A percentile compares a stretch with the other conserved stretches of the same genome.
Conservation (phyloP, 2,888 invertebrate genomes). For the Epirrhoe alternata region DNA sequence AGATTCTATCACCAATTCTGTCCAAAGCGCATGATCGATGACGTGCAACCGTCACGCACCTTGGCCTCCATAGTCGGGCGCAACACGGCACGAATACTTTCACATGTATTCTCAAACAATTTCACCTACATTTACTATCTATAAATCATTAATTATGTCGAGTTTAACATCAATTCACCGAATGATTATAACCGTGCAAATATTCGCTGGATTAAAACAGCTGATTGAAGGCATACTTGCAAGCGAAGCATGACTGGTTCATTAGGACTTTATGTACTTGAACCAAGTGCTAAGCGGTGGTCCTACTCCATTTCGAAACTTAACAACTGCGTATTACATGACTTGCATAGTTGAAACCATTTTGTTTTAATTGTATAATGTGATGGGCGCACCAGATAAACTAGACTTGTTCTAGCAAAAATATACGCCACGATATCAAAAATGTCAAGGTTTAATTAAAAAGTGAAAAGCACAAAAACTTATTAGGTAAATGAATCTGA, state of each 20-base stretch:
- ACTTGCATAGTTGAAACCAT: not conserved
- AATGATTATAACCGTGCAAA: not conserved
- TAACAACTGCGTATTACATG: constrained; percentile 4
- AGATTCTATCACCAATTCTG: constrained; percentile 44
- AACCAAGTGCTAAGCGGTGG: constrained; percentile 1
- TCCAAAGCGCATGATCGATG: constrained; percentile 55
- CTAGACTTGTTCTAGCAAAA: not conserved
- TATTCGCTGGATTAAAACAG: not conserved
- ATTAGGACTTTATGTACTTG: not conserved
- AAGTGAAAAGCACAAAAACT: constrained; percentile 10
- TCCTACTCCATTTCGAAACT: constrained; percentile 1
- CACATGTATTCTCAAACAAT: constrained; percentile 68
- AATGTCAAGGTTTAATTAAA: constrained; percentile 25
- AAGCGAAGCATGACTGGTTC: constrained; percentile 1
- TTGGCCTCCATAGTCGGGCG: constrained; percentile 49
- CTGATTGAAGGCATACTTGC: not conserved
- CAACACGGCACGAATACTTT: constrained; percentile 61
- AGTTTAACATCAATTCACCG: constrained; percentile 33
- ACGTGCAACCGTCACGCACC: constrained; percentile 68
- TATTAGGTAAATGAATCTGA: constrained; percentile 23
- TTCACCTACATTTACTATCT: constrained; percentile 66
- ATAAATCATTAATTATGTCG: constrained; percentile 48
- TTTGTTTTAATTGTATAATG: not conserved
- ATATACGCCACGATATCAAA: not conserved
- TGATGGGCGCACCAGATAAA: not conserved